Percentiles rank a stretch among this genome's conserved stretches.
Evolutionary conservation across 2,113 vertebrate species (phyloP).

Genomic region (Charina bottae): DNA sequence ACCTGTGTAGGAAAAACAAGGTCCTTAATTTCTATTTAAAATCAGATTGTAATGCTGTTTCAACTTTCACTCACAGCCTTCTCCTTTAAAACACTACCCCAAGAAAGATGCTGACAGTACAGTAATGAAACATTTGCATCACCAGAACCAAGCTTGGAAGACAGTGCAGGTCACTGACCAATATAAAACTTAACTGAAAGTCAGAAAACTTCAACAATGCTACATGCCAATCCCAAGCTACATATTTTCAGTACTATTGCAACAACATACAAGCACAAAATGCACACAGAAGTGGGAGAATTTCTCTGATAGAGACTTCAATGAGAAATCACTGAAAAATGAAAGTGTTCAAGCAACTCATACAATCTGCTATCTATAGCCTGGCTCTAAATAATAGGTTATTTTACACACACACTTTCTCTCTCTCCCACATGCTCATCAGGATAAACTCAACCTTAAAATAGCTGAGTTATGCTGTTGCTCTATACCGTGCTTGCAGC

Average conservation of each 20-base stretch:
- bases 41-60: neutral
- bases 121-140: neutral
- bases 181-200: neutral
- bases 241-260: neutral
- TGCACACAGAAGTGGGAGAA: neutral
- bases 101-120: neutral
- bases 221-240: neutral
- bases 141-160: neutral
- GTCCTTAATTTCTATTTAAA: neutral
- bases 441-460: conserved; percentile 33
- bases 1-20: neutral
- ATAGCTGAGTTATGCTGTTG: neutral
- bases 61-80: neutral
- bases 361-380: neutral
- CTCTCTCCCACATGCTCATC: neutral
- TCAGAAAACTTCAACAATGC: neutral
- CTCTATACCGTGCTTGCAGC: neutral
- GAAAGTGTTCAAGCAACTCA: neutral
- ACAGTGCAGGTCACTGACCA: neutral
- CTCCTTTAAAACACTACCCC: neutral
- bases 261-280: neutral
- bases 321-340: neutral
- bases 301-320: neutral
- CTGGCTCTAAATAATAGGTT: neutral
- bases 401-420: neutral